A percentile compares a stretch with the other conserved stretches of the same genome.
phyloP scores from a whole-genome alignment of 2,113 vertebrate genomes.

The Hippocampus guttulatus region DNA sequence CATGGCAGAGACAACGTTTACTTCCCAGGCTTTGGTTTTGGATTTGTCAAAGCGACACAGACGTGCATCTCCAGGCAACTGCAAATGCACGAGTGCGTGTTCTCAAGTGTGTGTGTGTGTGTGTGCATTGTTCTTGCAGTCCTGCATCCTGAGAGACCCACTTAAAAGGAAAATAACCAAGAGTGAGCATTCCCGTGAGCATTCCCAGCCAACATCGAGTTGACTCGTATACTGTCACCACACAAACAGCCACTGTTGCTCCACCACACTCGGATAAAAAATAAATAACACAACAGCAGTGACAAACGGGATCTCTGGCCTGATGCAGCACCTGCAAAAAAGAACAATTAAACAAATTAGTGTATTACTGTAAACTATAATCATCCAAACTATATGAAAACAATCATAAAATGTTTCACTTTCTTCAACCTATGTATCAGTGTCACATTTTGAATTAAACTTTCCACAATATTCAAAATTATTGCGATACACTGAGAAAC shows the following conservation, averaged over 20 bases:
- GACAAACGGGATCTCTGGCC: slow-evolving; percentile 67
- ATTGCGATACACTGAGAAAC: no score
- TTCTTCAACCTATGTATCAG: no score
- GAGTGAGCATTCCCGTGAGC: slow-evolving; percentile 36
- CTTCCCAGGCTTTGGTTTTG: slow-evolving; percentile 88
- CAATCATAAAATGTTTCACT: no score
- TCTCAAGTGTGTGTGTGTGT: background rate
- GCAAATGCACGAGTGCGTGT: slow-evolving; percentile 12
- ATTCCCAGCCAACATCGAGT: slow-evolving; percentile 23
- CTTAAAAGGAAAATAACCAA: slow-evolving; percentile 11
- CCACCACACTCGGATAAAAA: slow-evolving; percentile 73
- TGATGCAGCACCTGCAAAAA: slow-evolving; percentile 73
- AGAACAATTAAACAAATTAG: background rate
- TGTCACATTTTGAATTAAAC: no score
- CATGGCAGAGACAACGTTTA: slow-evolving; percentile 87
- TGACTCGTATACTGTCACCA: slow-evolving; percentile 26
- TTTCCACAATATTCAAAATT: no score
- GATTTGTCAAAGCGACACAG: slow-evolving; percentile 48
- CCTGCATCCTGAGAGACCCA: slow-evolving; percentile 34
- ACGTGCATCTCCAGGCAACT: slow-evolving; percentile 32
- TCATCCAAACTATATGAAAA: no score
- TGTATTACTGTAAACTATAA: background rate
- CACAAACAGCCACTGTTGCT: slow-evolving; percentile 37
- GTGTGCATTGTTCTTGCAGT: slow-evolving; percentile 17
- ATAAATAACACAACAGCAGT: slow-evolving; percentile 74